Conservation (phyloP, 1,140 invertebrate species). For the Plectus sambesii region DNA sequence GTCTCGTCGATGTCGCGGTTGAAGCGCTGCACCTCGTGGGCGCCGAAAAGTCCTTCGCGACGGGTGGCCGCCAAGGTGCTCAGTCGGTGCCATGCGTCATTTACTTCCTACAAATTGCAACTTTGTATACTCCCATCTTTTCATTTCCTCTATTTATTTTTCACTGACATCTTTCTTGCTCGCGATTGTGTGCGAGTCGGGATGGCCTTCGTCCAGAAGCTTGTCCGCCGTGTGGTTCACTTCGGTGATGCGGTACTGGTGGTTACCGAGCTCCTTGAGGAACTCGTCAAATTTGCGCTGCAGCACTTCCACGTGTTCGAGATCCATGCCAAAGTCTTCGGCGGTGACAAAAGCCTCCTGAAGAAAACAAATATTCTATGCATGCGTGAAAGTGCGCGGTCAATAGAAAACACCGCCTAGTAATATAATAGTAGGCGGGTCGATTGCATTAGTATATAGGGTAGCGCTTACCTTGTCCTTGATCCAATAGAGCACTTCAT, state of each 20-base stretch:
- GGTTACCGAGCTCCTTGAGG: conserved; percentile 67
- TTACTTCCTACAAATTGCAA: conserved; percentile 60
- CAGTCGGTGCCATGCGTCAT: conserved; percentile 87
- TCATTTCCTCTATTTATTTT: too few species aligned
- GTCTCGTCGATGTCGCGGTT: conserved; percentile 98
- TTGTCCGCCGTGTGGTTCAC: conserved; percentile 87
- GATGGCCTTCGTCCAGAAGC: conserved; percentile 80
- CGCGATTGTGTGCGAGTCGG: conserved; percentile 80
- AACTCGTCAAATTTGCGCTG: conserved; percentile 99
- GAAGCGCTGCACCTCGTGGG: conserved; percentile 96
- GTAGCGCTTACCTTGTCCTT: conserved; percentile 65
- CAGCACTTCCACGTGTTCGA: conserved; percentile 95
- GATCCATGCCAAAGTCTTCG: conserved; percentile 89
- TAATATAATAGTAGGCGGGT: conserved; percentile 1
- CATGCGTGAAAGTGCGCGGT: conserved; percentile 1
- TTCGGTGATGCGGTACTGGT: conserved; percentile 89
- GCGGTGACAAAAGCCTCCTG: conserved; percentile 85
- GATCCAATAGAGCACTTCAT: conserved; percentile 99
- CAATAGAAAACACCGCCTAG: neutral
- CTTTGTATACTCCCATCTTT: too few species aligned
- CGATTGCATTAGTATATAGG: neutral
- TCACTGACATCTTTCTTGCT: conserved; percentile 52
- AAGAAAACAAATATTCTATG: conserved; percentile 23
- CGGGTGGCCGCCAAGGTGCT: conserved; percentile 81
- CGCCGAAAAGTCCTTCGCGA: conserved; percentile 65